Evolutionary conservation across 2,113 vertebrate genomes (phyloP), one percentile per base, ranked within the genome.

Genomic region (Lycaon pictus): DNA sequence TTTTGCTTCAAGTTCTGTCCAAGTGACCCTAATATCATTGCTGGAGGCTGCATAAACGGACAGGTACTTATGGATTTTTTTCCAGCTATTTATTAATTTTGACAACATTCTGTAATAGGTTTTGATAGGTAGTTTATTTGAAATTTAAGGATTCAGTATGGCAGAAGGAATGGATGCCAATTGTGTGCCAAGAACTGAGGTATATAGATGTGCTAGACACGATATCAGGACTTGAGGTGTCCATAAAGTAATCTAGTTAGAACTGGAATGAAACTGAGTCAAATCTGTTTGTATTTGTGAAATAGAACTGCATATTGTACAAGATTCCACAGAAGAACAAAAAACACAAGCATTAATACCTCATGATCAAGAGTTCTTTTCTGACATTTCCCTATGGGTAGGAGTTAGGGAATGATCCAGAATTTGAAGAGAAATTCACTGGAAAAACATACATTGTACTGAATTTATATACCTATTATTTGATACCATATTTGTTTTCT

Each of bases 1-100:
- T 98, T 98, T 97, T 98, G 99, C 98, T 99, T 99, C 98, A 97
- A 99, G 96, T 99, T 99, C 98, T 99, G 98, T 98, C 99, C 99
- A 2, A 99, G 98, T 9, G 98, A 99, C 98, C 99, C 99, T 91
- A 99, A 99, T 96, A 99, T 99, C 98, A 99, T 99, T 84, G 99
- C 98, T 98, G 99, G 99, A 74, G 99, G 99, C 95, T 99, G 99
- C 96, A 97, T 98, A 13, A 99, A 99, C 76, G 99, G 99, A 91
- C 99, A 99, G 99, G 99, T 99, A 98, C 62, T 13, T 92, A 43
- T 1, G 1, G 51, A 32, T n/a, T 29, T 72, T 65, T 35, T 85
- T 25, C 29, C 48, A 76, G 10, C 13, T 88, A 20, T 51, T 88
- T 81, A 43, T 63, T 74, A 67, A 80, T 62, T 60, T 43, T 27